These are phyloP conservation scores for Steinernema hermaphroditum DNA, from an alignment of 2,888 invertebrate species.

Conservation along the genomic window DNA sequence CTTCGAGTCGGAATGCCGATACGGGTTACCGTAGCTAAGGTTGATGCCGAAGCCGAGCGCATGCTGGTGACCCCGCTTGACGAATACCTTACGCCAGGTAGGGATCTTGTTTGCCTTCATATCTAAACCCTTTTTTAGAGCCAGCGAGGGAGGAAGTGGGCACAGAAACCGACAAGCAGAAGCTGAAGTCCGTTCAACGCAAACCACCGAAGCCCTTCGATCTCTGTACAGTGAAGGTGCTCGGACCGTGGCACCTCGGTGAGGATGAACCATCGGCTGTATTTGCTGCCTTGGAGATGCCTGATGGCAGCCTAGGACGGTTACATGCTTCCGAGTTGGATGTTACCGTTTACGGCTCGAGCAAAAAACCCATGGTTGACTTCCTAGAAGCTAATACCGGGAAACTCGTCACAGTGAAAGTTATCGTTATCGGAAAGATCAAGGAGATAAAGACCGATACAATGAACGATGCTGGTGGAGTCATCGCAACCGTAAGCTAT, in stretches of 20 bases:
- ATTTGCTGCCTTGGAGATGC: constrained; percentile 23
- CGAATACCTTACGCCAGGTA: neutral
- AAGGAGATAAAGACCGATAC: constrained; percentile 25
- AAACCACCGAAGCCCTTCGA: constrained; percentile 38
- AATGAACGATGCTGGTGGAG: constrained; percentile 26
- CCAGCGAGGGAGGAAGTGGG: constrained; percentile 26
- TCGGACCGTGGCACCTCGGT: constrained; percentile 46
- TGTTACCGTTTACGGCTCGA: constrained; percentile 30
- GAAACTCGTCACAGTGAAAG: neutral
- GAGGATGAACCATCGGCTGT: constrained; percentile 37
- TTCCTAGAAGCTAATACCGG: constrained; percentile 11
- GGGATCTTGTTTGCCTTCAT: neutral
- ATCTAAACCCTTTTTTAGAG: constrained; percentile 10
- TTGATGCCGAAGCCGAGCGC: constrained; percentile 35
- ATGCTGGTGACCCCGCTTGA: constrained; percentile 36
- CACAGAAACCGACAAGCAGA: constrained; percentile 22
- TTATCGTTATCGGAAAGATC: neutral
- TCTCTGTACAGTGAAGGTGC: constrained; percentile 41
- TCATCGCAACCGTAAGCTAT: neutral
- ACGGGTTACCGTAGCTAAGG: constrained; percentile 35
- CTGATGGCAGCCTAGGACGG: constrained; percentile 43
- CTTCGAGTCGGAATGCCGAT: constrained; percentile 40
- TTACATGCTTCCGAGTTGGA: constrained; percentile 44
- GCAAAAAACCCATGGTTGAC: constrained; percentile 32
- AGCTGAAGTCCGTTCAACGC: constrained; percentile 23